Evolutionary conservation across 2,113 vertebrate genomes (phyloP), one percentile per base, ranked within the genome.

Genomic region (Vidua chalybeata): DNA sequence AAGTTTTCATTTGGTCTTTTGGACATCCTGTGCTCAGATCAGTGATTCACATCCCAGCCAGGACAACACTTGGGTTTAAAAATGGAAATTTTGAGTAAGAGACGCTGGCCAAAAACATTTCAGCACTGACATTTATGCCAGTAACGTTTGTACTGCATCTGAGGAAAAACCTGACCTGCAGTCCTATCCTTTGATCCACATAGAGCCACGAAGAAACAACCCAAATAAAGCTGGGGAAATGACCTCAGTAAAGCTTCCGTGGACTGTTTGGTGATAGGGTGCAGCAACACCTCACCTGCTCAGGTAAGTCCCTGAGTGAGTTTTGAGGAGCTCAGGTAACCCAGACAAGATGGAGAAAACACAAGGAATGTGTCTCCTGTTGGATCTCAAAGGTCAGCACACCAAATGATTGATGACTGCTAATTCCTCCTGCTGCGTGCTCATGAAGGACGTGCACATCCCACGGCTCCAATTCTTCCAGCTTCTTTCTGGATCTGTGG

Each of bases 111-210:
- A 90, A 84, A 93, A 87, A 56, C 20, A 59, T n/a, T 71, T 87
- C 86, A 73, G 54, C 3, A 0, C 56, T 85, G 39, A 61, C 67
- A 93, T 90, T 94, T 59, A 86, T 90, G 93, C 13, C 33, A 10
- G 31, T 54, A 58, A 74, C 0, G 9, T 63, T 35, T 23, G 4
- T 26, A 31, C 37, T 48, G 21, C 30, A 28, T 82, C 78, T 64
- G 62, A 31, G 46, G 74, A 81, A 73, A 93, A 48, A 89, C 95
- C 56, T 96, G 96, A 93, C 95, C 96, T 52, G 20, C 20, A 48
- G 77, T 12, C 64, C 66, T 54, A 79, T 73, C 75, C 89, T 90
- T 79, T 69, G 23, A 19, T 52, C 71, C 63, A 46, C 35, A 69
- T 37, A 72, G 30, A 59, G 56, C 51, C 59, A 21, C 3, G 19